These are phyloP conservation scores for Ooceraea biroi DNA, from an alignment of 1,140 invertebrate species.

Conservation along the genomic window DNA sequence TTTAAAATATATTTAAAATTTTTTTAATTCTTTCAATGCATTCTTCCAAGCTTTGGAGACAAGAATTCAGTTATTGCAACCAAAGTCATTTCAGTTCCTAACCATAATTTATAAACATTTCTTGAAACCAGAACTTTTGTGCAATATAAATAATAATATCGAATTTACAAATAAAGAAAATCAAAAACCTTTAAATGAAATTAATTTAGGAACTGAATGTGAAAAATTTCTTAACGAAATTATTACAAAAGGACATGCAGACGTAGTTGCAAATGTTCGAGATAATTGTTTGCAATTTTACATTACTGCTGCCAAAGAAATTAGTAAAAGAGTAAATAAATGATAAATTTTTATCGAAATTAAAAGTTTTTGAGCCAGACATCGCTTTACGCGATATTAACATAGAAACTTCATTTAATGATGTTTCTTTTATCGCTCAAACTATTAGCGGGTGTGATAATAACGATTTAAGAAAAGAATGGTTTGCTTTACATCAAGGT, in stretches of 20 bases:
- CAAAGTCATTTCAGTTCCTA: background rate
- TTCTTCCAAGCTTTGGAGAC: background rate
- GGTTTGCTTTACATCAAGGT: background rate
- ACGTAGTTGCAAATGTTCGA: background rate
- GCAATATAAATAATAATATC: background rate
- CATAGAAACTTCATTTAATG: background rate
- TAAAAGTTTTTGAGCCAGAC: background rate
- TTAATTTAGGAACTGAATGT: background rate
- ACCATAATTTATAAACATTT: background rate
- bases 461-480: background rate
- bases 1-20: too few relatives aligned
- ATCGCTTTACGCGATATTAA: too few relatives aligned
- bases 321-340: background rate
- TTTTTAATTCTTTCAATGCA: too few relatives aligned
- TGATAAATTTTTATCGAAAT: background rate
- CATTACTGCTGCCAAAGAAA: background rate
- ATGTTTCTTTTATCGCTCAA: background rate
- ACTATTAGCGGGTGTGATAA: background rate
- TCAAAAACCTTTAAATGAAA: background rate
- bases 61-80: background rate
- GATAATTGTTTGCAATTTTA: slow-evolving; percentile 19
- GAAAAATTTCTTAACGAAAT: background rate
- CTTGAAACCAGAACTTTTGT: slow-evolving; percentile 3
- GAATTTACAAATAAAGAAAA: background rate
- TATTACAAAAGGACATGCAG: background rate